A percentile compares a stretch with the other conserved stretches of the same genome.
These are phyloP conservation scores for Hypsibius dujardini DNA, from an alignment of 1,140 invertebrate species.

Conservation along the genomic window DNA sequence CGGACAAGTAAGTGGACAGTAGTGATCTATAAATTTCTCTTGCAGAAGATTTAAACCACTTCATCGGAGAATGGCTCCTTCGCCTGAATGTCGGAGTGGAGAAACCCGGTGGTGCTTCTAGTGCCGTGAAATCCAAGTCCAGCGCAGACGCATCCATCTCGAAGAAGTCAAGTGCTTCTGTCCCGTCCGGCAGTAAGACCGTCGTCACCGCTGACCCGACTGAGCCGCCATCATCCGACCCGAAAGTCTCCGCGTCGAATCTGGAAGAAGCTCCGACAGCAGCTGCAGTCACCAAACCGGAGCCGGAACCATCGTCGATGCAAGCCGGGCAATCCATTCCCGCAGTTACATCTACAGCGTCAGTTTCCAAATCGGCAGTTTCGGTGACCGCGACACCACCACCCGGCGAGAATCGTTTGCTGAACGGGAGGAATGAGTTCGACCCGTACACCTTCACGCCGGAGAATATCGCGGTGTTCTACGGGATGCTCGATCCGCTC, in stretches of 20 bases:
- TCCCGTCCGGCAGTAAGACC: no score
- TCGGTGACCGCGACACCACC: background rate
- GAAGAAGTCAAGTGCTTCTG: no score
- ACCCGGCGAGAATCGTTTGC: background rate
- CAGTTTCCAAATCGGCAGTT: background rate
- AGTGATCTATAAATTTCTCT: no score
- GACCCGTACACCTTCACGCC: background rate
- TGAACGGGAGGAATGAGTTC: background rate
- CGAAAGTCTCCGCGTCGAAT: no score
- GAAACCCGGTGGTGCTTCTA: background rate
- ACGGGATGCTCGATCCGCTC: constrained; percentile 2
- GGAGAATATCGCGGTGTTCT: constrained; percentile 6
- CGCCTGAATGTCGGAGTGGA: background rate
- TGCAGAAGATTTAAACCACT: constrained; percentile 6
- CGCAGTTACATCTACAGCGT: background rate
- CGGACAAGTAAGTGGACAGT: no score
- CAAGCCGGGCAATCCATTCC: no score
- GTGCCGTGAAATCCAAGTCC: background rate
- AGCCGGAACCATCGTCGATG: no score
- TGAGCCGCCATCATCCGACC: no score
- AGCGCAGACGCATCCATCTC: background rate
- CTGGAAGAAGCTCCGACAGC: no score
- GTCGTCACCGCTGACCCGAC: no score
- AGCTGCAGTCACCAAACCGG: no score
- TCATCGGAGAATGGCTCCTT: background rate